A percentile compares a stretch with the other conserved stretches of the same genome.
These are phyloP conservation scores for Aurelia sp. DNA, from an alignment of 30 jellyfish, hydroid and myxozoan species.

Conservation along the genomic window DNA sequence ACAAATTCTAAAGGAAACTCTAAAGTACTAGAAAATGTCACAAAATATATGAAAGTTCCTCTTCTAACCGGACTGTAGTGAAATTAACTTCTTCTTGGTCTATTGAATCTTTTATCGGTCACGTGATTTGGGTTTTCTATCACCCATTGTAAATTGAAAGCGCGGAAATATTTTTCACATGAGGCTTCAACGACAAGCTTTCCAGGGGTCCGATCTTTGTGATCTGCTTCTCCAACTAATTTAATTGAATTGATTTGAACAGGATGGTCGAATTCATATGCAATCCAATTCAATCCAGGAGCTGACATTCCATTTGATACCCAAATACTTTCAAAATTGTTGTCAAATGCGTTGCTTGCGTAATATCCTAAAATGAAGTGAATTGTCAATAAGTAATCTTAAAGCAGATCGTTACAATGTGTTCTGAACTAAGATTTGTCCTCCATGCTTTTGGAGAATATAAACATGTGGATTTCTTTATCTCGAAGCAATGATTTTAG, in stretches of 20 bases:
- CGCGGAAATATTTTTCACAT: conserved; percentile 95
- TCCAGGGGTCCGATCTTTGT: conserved; percentile 89
- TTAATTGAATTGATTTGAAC: conserved; percentile 84
- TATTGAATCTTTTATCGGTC: conserved; percentile 83
- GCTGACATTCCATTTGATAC: conserved; percentile 95
- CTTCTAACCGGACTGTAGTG: neutral
- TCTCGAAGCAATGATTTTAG: no score
- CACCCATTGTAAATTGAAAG: conserved; percentile 89
- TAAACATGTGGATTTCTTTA: no score
- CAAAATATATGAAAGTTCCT: neutral
- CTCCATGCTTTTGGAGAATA: no score
- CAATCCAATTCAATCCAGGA: conserved; percentile 97
- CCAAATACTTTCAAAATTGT: conserved; percentile 95
- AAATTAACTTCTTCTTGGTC: conserved; percentile 67
- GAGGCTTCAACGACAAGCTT: conserved; percentile 91
- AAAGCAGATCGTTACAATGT: neutral
- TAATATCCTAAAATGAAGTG: conserved; percentile 71
- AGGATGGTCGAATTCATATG: conserved; percentile 93
- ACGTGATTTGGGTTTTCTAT: conserved; percentile 81
- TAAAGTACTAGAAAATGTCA: neutral
- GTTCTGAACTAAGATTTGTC: no score
- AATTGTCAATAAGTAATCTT: no score
- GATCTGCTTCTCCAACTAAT: conserved; percentile 92
- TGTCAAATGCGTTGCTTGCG: conserved; percentile 98
- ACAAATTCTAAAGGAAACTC: neutral